Evolutionary conservation across 2,888 invertebrate species (phyloP), one percentile per base, ranked within the genome.

Genomic region (Euzetes globulus): DNA sequence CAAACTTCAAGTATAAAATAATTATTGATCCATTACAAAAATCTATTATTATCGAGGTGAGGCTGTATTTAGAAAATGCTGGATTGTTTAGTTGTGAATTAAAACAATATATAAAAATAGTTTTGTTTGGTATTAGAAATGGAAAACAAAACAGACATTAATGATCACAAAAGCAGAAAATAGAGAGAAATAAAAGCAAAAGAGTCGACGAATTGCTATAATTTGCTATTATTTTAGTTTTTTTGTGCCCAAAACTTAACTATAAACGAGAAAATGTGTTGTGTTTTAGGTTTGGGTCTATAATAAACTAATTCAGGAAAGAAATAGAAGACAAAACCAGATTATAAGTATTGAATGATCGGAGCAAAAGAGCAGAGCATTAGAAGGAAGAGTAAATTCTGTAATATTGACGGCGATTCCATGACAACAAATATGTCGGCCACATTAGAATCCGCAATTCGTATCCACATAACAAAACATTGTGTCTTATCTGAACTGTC

Each of bases 401-500:
- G 13, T 41, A 13, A 13, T 13, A 41, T 41, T 13, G 41, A 11
- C 55, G 22, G 19, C 22, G 55, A 55, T 22, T 55, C 55, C 55
- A 55, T 55, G 55, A 22, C 55, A 22, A 55, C 55, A 55, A 55
- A 55, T 55, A 55, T 55, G 55, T 55, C 55, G 19, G 22, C 55
- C 19, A 55, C 50, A 50, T 11, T n/a, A 6, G 19, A 50, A 19
- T 50, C 50, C n/a, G 4, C 50, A 50, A n/a, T n/a, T 55, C 55
- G 6, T 55, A 22, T 22, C 55, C 13, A 13, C 11, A 13, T n/a
- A n/a, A n/a, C 55, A 19, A 22, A 55, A n/a, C 17, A 19, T 9
- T n/a, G 50, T 19, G 50, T 19, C 50, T 50, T 41, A 41, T 41
- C 41, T 41, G 41, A 11, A 41, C 50, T 50, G 55, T 9, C 55